Evolutionary conservation across 2,113 vertebrate species (phyloP), one percentile per base, ranked within the genome.

Genomic region (Xenotilapia longispinis): DNA sequence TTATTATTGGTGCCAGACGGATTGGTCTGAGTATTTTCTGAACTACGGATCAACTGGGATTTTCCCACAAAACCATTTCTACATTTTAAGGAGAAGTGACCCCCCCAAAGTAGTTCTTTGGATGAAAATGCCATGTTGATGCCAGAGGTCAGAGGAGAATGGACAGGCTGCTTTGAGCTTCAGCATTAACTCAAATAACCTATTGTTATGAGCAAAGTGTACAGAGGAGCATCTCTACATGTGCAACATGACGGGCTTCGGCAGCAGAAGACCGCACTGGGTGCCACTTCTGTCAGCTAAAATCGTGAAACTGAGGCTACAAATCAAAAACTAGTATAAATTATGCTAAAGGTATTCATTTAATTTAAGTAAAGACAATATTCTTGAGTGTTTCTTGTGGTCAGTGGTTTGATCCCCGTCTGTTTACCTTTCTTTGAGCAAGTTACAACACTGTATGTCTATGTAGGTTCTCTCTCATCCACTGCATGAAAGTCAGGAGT

Each of bases 171-270:
- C 6, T 68, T 68, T 68, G 19, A 68, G 11, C 40, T 73, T 73
- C 0, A 17, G 23, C 40, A 73, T 9, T 28, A 45, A 45, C 68
- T 73, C 40, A 73, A 45, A 73, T 26, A 26, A 73, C 68, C 68
- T 1, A 26, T 73, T 45, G 40, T 73, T 73, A 73, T 42, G 38
- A 26, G 21, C 21, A 45, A 42, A 15, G 38, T 45, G 10, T 26
- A 26, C 68, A 19, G 40, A 75, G 23, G 40, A 47, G 40, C 23
- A 47, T 75, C 40, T 28, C 6, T 73, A 45, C 45, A 28, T 23
- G 5, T 28, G 9, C 40, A 47, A 75, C 40, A 47, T 17, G 14
- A 73, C 1, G 6, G 40, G 14, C 0, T 28, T 17, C 0, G 4
- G 14, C 40, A 73, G 21, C 40, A 26, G 68, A 73, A 45, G 68